Conservation (phyloP, 2,113 vertebrate genomes). For the Columbina picui region DNA sequence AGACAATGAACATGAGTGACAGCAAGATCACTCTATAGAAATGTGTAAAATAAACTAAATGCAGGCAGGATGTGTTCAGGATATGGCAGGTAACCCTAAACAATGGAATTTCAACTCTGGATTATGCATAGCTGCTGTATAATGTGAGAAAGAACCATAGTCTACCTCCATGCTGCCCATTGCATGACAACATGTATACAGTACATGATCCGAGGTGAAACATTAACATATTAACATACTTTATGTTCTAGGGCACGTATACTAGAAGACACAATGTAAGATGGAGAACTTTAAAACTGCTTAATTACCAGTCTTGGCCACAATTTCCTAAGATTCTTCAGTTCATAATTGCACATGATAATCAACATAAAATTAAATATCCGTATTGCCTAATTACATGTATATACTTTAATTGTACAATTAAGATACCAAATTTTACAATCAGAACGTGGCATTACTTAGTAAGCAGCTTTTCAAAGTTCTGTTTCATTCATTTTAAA, state of each 20-base stretch:
- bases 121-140: background rate
- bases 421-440: constrained; percentile 22
- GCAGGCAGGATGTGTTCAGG: background rate
- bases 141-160: background rate
- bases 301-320: background rate
- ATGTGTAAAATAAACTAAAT: background rate
- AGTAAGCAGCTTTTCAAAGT: constrained; percentile 33
- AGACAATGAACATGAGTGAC: background rate
- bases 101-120: background rate
- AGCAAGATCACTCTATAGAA: background rate
- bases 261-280: background rate
- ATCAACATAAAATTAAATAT: constrained; percentile 53
- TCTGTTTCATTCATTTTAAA: constrained; percentile 31
- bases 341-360: constrained; percentile 18
- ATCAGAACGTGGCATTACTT: constrained; percentile 7
- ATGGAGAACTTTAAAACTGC: background rate
- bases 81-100: background rate
- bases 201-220: background rate
- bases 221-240: background rate
- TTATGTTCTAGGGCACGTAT: background rate
- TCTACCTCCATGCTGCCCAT: background rate
- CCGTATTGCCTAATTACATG: background rate
- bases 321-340: background rate
- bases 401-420: constrained; percentile 23
- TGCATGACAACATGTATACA: background rate